phyloP scores from a whole-genome alignment of 2,888 invertebrate species.

The Cepaea hortensis region DNA sequence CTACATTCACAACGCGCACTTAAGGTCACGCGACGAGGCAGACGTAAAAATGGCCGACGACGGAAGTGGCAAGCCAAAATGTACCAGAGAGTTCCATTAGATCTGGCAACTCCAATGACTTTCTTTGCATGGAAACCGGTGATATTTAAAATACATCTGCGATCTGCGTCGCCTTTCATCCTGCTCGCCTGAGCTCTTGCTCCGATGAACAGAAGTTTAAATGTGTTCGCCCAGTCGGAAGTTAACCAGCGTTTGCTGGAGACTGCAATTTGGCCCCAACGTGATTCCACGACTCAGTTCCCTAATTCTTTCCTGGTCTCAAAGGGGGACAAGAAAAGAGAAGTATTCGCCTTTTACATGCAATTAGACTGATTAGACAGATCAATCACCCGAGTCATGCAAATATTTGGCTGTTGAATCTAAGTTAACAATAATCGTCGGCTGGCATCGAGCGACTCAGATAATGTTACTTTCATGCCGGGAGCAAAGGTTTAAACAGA shows the following conservation, averaged over 20 bases:
- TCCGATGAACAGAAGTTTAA: conserved; percentile 40
- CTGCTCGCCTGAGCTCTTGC: conserved; percentile 4
- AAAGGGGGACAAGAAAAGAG: conserved; percentile 30
- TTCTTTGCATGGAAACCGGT: conserved; percentile 35
- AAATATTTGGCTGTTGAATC: conserved; percentile 50
- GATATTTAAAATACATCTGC: conserved; percentile 44
- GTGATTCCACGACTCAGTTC: conserved; percentile 20
- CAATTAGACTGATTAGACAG: conserved; percentile 49
- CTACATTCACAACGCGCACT: conserved; percentile 20
- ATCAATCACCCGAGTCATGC: conserved; percentile 47
- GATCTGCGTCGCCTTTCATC: conserved; percentile 36
- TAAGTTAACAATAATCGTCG: conserved; percentile 27
- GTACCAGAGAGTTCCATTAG: conserved; percentile 50
- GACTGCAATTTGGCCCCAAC: conserved; percentile 24
- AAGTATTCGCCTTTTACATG: conserved; percentile 43
- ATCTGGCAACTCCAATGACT: conserved; percentile 38
- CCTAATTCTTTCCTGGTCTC: conserved; percentile 30
- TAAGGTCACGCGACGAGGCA: conserved; percentile 42
- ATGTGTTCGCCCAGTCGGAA: conserved; percentile 30
- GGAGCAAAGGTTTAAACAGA: conserved; percentile 24
- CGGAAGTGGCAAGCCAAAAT: conserved; percentile 38
- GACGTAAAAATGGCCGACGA: conserved; percentile 41
- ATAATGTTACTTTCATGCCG: conserved; percentile 26
- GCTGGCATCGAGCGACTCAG: background rate
- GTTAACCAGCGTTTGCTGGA: conserved; percentile 26